These are phyloP conservation scores for Hippocampus barbouri DNA, from an alignment of 2,113 vertebrate genomes.

Conservation along the genomic window DNA sequence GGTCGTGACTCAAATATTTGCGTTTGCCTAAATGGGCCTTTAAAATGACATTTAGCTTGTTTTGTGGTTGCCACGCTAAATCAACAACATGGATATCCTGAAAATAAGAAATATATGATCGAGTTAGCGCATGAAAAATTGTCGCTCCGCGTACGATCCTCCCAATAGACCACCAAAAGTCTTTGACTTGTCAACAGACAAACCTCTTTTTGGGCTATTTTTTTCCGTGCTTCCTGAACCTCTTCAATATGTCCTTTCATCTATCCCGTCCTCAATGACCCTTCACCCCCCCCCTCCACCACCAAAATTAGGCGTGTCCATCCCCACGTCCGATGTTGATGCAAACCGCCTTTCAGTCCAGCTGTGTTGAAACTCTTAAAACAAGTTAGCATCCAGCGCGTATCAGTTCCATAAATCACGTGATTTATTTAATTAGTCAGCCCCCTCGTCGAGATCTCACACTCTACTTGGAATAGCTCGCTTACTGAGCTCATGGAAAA, in stretches of 20 bases:
- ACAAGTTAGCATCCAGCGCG: conserved; percentile 42
- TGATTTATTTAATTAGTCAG: conserved; percentile 62
- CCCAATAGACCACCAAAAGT: too few species aligned
- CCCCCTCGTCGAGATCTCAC: conserved; percentile 57
- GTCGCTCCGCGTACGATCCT: too few species aligned
- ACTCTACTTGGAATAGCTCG: conserved; percentile 60
- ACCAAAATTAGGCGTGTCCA: neutral
- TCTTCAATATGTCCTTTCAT: neutral
- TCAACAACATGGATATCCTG: neutral
- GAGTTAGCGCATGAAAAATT: neutral
- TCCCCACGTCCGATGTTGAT: neutral
- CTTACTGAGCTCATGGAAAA: conserved; percentile 73
- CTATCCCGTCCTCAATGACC: neutral
- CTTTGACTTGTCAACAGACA: too few species aligned
- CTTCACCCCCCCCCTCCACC: neutral
- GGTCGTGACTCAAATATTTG: conserved; percentile 45
- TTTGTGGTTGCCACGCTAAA: neutral
- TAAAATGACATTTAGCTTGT: conserved; percentile 8
- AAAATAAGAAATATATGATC: neutral
- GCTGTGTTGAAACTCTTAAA: conserved; percentile 44
- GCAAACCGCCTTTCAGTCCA: conserved; percentile 22
- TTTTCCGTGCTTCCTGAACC: conserved; percentile 6
- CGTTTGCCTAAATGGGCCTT: conserved; percentile 23
- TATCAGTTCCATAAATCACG: conserved; percentile 65
- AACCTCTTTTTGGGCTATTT: neutral